Conservation (phyloP, 2,888 invertebrate species). For the Apocheima hispidaria region DNA sequence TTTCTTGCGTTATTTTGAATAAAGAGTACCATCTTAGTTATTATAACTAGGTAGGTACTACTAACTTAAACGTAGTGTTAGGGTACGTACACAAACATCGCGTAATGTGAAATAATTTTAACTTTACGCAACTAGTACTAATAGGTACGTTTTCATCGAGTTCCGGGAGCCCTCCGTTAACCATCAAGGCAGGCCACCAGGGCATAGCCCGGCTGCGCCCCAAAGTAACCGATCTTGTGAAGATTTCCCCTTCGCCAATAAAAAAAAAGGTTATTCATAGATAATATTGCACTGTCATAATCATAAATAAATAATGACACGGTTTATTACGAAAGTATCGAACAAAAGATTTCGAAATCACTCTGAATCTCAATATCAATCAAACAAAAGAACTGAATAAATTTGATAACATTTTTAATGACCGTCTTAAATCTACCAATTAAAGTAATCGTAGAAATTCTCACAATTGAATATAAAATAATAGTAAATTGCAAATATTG, state of each 20-base stretch:
- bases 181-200: too few relatives aligned
- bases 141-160: too few relatives aligned
- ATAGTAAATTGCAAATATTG: slow-evolving; percentile 63
- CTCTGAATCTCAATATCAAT: slow-evolving; percentile 49
- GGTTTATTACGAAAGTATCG: slow-evolving; percentile 28
- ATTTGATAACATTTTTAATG: slow-evolving; percentile 54
- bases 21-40: too few relatives aligned
- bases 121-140: too few relatives aligned
- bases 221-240: too few relatives aligned
- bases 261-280: not conserved
- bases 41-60: too few relatives aligned
- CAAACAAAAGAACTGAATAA: slow-evolving; percentile 59
- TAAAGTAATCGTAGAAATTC: slow-evolving; percentile 61
- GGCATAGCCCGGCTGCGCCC: too few relatives aligned
- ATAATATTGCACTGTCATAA: not conserved
- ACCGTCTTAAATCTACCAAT: slow-evolving; percentile 64
- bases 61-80: too few relatives aligned
- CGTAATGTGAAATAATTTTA: too few relatives aligned
- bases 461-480: slow-evolving; percentile 64
- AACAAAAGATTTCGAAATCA: slow-evolving; percentile 52
- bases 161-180: too few relatives aligned
- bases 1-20: not conserved
- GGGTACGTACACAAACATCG: too few relatives aligned
- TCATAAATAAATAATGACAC: not conserved
- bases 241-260: not conserved